Base-by-base conservation (phyloP, 2,888 invertebrate species). In the Caradrina clavipalpis region DNA sequence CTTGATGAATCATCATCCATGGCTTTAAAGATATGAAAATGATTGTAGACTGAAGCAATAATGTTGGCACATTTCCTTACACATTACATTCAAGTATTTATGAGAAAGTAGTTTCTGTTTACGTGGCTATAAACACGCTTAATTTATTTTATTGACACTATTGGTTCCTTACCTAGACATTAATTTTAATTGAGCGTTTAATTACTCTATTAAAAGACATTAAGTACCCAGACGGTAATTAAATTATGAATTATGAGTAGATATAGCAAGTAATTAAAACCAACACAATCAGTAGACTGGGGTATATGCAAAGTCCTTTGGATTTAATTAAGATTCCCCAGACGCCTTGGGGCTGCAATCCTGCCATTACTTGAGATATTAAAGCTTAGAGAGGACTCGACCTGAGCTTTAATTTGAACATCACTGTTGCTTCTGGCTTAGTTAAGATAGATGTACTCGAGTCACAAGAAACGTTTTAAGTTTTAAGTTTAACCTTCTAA, bases 81-180 rank as follows among this genome's bases (percentile, higher is more conserved):
- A 49, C 11, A 50, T 42, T 2, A 49, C 19, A 31, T 22, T 51
- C 26, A 58, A 55, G 4, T 50, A 50, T 54, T 58, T 57, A 45
- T 21, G 15, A 65, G 72, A 57, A 72, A 58, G 26, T 51, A 0
- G 11, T n/a, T 35, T 42, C 15, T 53, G 50, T 64, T 73, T 64
- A 39, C 50, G 17, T 2, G 2, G 17, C 17, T 31, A 62, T 51
- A 61, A 51, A 65, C 22, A 54, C 17, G 21, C 11, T 73, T 65
- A 22, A 73, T 65, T 55, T 58, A 65, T 62, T 64, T 21, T 26
- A 67, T 76, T 62, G 39, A 56, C 21, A 26, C 26, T 26, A 26
- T 26, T 26, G 2, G 26, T 26, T 26, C 26, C 26, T 50, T 51
- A 35, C 11, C 15, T 39, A 50, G 51, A n/a, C 42, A 42, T 65